Evolutionary conservation across 2,888 invertebrate genomes (phyloP).

Genomic region (Rhagophthalmus giganteus): DNA sequence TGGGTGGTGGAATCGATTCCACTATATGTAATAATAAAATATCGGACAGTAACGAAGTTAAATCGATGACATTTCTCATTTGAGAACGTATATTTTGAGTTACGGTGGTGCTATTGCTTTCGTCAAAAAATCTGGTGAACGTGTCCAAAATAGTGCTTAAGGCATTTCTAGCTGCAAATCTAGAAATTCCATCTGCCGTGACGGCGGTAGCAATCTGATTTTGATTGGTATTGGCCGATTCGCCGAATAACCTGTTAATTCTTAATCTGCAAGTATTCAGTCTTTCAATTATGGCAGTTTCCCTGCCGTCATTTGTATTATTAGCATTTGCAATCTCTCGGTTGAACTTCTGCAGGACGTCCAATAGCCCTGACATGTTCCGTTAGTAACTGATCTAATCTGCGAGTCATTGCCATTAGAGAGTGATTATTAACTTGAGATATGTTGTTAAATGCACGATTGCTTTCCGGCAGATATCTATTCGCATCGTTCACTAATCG

Average conservation of each 20-base stretch:
- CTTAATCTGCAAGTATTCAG: slow-evolving; percentile 47
- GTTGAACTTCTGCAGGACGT: slow-evolving; percentile 8
- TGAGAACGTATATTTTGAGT: slow-evolving; percentile 38
- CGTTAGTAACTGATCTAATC: slow-evolving; percentile 37
- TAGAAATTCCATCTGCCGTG: slow-evolving; percentile 47
- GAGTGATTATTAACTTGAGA: slow-evolving; percentile 32
- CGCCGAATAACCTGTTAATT: slow-evolving; percentile 45
- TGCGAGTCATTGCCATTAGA: slow-evolving; percentile 32
- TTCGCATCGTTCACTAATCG: slow-evolving; percentile 5
- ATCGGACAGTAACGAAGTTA: slow-evolving; percentile 58
- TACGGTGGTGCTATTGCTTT: slow-evolving; percentile 45
- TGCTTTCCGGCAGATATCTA: background rate
- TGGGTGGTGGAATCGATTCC: slow-evolving; percentile 53
- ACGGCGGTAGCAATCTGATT: slow-evolving; percentile 35
- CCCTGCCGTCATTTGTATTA: slow-evolving; percentile 45
- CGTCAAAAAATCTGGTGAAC: slow-evolving; percentile 57
- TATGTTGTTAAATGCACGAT: slow-evolving; percentile 2
- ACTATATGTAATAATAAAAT: slow-evolving; percentile 56
- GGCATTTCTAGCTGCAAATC: slow-evolving; percentile 51
- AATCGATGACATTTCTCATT: slow-evolving; percentile 51
- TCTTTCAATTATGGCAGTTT: slow-evolving; percentile 46
- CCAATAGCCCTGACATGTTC: slow-evolving; percentile 36
- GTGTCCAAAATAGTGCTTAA: slow-evolving; percentile 56
- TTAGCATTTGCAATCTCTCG: slow-evolving; percentile 13
- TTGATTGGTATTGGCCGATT: slow-evolving; percentile 3